These are phyloP conservation scores for Catharus bicknelli DNA, from an alignment of 2,113 vertebrate genomes.

Conservation along the genomic window DNA sequence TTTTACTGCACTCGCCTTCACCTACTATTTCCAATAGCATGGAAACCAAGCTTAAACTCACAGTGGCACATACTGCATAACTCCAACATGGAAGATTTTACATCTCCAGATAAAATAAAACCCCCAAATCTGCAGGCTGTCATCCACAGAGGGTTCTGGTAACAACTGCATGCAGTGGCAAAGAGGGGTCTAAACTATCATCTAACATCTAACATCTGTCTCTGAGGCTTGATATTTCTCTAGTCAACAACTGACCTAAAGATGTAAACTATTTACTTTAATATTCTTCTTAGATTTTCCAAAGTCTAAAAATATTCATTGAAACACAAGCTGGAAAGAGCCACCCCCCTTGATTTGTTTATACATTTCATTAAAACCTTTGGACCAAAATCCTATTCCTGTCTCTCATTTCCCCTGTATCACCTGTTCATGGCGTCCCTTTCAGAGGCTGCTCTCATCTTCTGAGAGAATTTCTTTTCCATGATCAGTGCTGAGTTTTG, in stretches of 20 bases:
- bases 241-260: not conserved
- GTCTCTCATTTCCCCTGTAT: not conserved
- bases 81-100: not conserved
- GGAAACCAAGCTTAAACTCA: not conserved
- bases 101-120: not conserved
- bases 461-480: not conserved
- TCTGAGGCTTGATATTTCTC: not conserved
- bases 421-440: not conserved
- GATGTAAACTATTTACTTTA: not conserved
- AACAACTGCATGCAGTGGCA: not conserved
- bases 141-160: not conserved
- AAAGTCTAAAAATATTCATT: not conserved
- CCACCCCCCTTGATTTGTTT: not conserved
- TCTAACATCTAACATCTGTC: not conserved
- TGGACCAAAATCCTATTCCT: not conserved
- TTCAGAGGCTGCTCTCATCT: not conserved
- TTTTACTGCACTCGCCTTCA: not conserved
- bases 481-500: not conserved
- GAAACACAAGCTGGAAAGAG: not conserved
- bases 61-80: not conserved
- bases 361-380: not conserved
- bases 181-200: not conserved
- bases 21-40: not conserved
- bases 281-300: not conserved
- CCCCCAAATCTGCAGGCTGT: not conserved